phyloP scores from a whole-genome alignment of 2,888 invertebrate genomes.

The Lithophane ornitopus region DNA sequence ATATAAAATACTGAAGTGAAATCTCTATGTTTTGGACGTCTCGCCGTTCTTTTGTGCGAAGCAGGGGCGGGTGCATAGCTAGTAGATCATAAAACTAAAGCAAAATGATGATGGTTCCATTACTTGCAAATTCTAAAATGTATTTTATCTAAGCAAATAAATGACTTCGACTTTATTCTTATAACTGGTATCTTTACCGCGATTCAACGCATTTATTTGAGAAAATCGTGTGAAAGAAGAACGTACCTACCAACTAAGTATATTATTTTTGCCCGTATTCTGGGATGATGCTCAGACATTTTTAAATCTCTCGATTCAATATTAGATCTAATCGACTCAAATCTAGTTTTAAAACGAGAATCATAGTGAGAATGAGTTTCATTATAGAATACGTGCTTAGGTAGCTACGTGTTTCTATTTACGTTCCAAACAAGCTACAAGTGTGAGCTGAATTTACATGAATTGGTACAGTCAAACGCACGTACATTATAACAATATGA shows the following conservation, averaged over 20 bases:
- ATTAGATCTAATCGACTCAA: background rate
- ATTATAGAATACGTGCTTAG: slow-evolving; percentile 8
- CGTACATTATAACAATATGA: background rate
- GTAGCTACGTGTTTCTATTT: slow-evolving; percentile 26
- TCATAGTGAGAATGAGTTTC: background rate
- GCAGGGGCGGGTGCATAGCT: background rate
- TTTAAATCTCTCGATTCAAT: background rate
- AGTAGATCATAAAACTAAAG: background rate
- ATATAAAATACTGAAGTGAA: no score
- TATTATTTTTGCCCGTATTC: background rate
- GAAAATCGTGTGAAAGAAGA: background rate
- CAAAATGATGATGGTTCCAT: background rate
- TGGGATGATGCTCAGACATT: background rate
- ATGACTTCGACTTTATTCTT: background rate
- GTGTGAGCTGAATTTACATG: slow-evolving; percentile 14
- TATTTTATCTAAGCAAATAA: background rate
- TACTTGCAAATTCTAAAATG: background rate
- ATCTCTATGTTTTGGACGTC: background rate
- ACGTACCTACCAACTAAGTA: background rate
- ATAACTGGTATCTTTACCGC: background rate
- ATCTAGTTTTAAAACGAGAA: slow-evolving; percentile 15
- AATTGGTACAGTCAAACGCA: background rate
- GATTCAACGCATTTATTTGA: background rate
- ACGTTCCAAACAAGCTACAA: slow-evolving; percentile 17
- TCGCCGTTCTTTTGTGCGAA: background rate